These are phyloP conservation scores for Agrypnus murinus DNA, from an alignment of 2,888 invertebrate species.

Conservation along the genomic window DNA sequence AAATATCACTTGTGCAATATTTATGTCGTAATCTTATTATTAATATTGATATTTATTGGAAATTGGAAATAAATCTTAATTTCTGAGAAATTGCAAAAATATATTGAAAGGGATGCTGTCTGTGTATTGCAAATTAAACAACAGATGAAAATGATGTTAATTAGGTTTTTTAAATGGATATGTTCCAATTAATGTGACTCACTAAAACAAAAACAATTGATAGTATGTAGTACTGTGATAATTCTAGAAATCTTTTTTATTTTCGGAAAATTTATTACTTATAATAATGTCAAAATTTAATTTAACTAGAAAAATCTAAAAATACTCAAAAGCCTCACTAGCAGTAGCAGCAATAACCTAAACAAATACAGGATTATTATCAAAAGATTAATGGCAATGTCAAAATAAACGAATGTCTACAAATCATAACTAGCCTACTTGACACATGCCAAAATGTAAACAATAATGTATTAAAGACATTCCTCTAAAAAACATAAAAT, in stretches of 20 bases:
- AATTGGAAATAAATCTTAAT: neutral
- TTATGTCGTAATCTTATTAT: neutral
- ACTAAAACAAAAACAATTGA: conserved; percentile 1
- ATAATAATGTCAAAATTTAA: neutral
- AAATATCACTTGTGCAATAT: neutral
- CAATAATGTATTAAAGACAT: conserved; percentile 13
- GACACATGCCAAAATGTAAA: conserved; percentile 34
- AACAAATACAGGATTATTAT: neutral
- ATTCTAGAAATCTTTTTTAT: neutral
- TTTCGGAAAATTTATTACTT: too few species aligned
- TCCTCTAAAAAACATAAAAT: neutral
- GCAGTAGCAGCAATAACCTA: neutral
- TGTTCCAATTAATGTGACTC: conserved; percentile 15
- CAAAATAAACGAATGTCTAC: conserved; percentile 7
- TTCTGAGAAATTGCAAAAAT: neutral
- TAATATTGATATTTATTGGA: neutral
- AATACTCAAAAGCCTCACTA: neutral
- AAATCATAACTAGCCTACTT: conserved; percentile 20
- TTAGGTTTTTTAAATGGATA: conserved; percentile 3
- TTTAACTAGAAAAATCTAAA: too few species aligned
- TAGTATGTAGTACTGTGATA: neutral
- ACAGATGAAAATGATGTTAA: conserved; percentile 3
- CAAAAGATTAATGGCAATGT: conserved; percentile 8
- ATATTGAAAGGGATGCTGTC: too few species aligned
- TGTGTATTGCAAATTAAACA: too few species aligned